A percentile compares a stretch with the other conserved stretches of the same genome.
Conservation (phyloP, 2,113 vertebrate species). For the Aegotheles bennettii region DNA sequence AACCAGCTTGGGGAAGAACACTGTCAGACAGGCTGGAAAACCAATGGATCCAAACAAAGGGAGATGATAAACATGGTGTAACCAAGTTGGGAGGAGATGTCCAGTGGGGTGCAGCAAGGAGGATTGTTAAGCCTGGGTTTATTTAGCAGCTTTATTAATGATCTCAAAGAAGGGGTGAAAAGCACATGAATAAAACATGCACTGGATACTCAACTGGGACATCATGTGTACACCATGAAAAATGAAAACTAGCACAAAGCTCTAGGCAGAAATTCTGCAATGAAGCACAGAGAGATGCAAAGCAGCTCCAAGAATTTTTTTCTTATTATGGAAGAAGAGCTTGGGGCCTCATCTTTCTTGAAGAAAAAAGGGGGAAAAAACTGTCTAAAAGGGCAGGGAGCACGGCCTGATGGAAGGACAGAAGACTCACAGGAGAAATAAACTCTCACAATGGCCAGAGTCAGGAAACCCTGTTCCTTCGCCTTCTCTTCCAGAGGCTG, state of each 20-base stretch:
- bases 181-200: slow-evolving; percentile 62
- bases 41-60: slow-evolving; percentile 19
- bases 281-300: not conserved
- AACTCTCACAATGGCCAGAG: not conserved
- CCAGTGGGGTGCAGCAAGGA: slow-evolving; percentile 17
- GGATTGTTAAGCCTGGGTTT: slow-evolving; percentile 15
- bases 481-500: not conserved
- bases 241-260: slow-evolving; percentile 40
- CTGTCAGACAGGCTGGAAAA: not conserved
- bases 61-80: not conserved
- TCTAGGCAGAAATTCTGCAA: slow-evolving; percentile 1
- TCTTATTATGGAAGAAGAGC: not conserved
- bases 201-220: slow-evolving; percentile 29
- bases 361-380: not conserved
- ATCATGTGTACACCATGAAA: not conserved
- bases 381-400: not conserved
- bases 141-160: slow-evolving; percentile 58
- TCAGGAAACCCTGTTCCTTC: not conserved
- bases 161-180: slow-evolving; percentile 35
- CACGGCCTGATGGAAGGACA: not conserved
- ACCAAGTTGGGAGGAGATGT: not conserved
- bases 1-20: not conserved
- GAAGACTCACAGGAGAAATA: not conserved
- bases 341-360: not conserved
- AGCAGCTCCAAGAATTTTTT: not conserved